Conservation (phyloP, 1,140 invertebrate species). For the Drosophila takahashii region DNA sequence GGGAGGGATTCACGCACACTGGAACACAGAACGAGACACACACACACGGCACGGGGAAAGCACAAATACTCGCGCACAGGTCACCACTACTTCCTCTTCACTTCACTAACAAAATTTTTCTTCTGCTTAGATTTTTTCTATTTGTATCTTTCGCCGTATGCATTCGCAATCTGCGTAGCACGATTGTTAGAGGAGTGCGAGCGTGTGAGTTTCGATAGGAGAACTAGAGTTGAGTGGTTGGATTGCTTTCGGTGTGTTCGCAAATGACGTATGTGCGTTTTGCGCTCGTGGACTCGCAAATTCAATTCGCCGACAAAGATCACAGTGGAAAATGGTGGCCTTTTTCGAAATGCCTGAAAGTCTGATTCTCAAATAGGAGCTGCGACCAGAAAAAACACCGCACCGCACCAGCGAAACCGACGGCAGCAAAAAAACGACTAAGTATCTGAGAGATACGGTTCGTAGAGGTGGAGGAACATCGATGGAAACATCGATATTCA, state of each 20-base stretch:
- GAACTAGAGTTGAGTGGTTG: constrained; percentile 17
- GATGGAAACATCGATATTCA: background rate
- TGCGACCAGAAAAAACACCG: constrained; percentile 68
- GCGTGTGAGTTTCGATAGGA: constrained; percentile 29
- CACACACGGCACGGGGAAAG: constrained; percentile 49
- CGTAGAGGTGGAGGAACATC: constrained; percentile 5
- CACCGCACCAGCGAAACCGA: constrained; percentile 76
- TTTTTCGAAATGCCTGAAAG: constrained; percentile 38
- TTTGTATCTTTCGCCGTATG: constrained; percentile 76
- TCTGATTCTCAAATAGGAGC: constrained; percentile 61
- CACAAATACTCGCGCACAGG: constrained; percentile 77
- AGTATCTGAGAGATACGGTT: constrained; percentile 59
- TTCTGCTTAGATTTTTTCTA: constrained; percentile 73
- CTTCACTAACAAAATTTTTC: constrained; percentile 76
- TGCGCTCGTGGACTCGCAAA: constrained; percentile 39
- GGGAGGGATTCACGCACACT: constrained; percentile 69
- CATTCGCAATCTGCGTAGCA: constrained; percentile 77
- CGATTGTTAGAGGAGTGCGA: constrained; percentile 19
- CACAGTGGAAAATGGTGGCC: constrained; percentile 56
- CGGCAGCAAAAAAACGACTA: constrained; percentile 72
- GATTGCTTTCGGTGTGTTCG: constrained; percentile 1
- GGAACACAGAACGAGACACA: constrained; percentile 47
- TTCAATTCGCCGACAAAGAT: constrained; percentile 61
- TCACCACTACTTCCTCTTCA: constrained; percentile 78
- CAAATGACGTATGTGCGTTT: constrained; percentile 29